Evolutionary conservation across 2,113 vertebrate genomes (phyloP).

Genomic region (Stegostoma tigrinum): DNA sequence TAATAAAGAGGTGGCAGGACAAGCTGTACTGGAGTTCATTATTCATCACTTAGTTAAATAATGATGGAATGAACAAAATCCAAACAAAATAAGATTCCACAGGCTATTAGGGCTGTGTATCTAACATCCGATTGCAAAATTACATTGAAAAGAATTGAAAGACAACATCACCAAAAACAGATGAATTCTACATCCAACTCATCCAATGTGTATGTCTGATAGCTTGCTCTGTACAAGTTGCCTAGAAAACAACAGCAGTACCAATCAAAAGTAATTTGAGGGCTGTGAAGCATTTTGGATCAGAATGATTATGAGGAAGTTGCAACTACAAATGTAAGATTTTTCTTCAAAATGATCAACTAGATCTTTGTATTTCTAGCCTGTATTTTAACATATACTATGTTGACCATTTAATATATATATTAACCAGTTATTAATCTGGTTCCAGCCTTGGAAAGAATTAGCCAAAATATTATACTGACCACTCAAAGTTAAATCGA

Average conservation of each 20-base stretch:
- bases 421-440: not conserved
- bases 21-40: conserved; percentile 47
- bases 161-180: not conserved
- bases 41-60: not conserved
- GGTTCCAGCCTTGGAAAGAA: not conserved
- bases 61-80: not conserved
- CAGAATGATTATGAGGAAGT: not conserved
- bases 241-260: not conserved
- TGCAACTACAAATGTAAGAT: not conserved
- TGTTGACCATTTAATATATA: too few species aligned
- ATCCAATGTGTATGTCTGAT: not conserved
- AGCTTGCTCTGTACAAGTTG: not conserved
- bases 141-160: not conserved
- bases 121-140: not conserved
- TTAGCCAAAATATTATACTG: not conserved
- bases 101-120: not conserved
- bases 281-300: not conserved
- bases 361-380: not conserved
- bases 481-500: not conserved
- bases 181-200: not conserved
- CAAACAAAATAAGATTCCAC: not conserved
- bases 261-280: not conserved
- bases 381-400: not conserved
- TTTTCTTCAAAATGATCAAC: not conserved
- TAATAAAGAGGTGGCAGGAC: conserved; percentile 59